Conservation (phyloP, 2,113 vertebrate genomes). For the Microtus ochrogaster region DNA sequence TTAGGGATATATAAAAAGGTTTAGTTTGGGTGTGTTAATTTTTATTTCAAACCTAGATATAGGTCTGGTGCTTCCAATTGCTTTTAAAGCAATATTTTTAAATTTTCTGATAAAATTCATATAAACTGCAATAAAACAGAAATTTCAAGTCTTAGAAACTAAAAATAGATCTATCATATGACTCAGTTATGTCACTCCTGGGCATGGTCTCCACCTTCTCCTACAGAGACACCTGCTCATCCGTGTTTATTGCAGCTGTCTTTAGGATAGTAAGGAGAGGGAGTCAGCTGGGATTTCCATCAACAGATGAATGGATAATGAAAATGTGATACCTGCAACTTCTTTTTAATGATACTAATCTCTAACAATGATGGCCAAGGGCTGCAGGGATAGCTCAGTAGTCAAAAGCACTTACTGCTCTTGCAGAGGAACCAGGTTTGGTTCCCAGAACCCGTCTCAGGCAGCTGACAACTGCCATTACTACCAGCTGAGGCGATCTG, state of each 20-base stretch:
- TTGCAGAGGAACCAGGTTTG: background rate
- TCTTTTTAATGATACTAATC: background rate
- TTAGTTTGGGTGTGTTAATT: background rate
- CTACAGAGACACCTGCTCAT: background rate
- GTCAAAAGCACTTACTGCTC: background rate
- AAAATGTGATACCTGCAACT: background rate
- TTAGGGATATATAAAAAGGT: background rate
- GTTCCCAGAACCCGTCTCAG: background rate
- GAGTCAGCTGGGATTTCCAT: background rate
- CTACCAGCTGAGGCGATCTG: background rate
- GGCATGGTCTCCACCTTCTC: background rate
- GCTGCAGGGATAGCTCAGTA: background rate
- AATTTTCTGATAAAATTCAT: background rate
- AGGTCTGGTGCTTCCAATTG: background rate
- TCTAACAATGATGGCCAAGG: background rate
- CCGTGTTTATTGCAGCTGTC: background rate
- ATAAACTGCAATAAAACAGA: background rate
- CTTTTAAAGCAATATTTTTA: background rate
- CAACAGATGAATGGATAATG: background rate
- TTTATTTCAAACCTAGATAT: background rate
- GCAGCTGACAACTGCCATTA: background rate
- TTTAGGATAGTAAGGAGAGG: background rate
- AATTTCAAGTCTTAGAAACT: background rate
- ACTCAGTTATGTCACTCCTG: too few species aligned
- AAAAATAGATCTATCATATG: background rate